Base-by-base conservation (phyloP, 2,113 vertebrate species). In the Myodes glareolus region DNA sequence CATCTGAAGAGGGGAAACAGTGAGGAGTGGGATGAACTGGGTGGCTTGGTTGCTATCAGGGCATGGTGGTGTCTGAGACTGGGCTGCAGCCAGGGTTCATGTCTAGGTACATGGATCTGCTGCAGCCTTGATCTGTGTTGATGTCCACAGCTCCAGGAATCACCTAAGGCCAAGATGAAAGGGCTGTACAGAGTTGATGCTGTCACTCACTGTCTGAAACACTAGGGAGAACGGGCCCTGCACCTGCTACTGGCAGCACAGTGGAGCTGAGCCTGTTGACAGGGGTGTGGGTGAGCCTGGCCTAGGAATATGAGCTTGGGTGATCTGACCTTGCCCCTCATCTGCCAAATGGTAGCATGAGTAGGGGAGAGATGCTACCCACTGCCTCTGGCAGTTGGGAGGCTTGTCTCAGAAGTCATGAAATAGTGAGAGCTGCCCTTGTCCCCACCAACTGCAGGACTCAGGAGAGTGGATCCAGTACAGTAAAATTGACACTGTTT, bases 361-460 rank as follows among this genome's bases (percentile, higher is more conserved):
- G 7, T n/a, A 0, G 7, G 36, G 7, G 68, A 72, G 16, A 72
- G 9, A 17, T n/a, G 36, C 67, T 33, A 1, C 11, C 65, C 11
- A 2, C 67, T 68, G 67, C 1, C 8, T 68, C 4, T 68, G 31
- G 31, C 36, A 72, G 68, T 7, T 4, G 16, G 7, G 36, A n/a
- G 5, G n/a, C 16, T 1, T n/a, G 29, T 13, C 31, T 1, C 10
- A 3, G 27, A 65, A 3, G 63, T 65, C 2, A 65, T 12, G 31
- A 29, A 3, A 65, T 11, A 0, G 4, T 12, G 67, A 68, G 1
- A 68, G 5, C 13, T 68, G 16, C 68, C 16, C 7, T 70, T 70
- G 2, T 7, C 16, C 33, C 2, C 14, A n/a, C 7, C 16, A 68
- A 0, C 67, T n/a, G 7, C 36, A n/a, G 16, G 9, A 21, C 3